Conservation (phyloP, 2,113 vertebrate genomes). For the Lethenteron reissneri region DNA sequence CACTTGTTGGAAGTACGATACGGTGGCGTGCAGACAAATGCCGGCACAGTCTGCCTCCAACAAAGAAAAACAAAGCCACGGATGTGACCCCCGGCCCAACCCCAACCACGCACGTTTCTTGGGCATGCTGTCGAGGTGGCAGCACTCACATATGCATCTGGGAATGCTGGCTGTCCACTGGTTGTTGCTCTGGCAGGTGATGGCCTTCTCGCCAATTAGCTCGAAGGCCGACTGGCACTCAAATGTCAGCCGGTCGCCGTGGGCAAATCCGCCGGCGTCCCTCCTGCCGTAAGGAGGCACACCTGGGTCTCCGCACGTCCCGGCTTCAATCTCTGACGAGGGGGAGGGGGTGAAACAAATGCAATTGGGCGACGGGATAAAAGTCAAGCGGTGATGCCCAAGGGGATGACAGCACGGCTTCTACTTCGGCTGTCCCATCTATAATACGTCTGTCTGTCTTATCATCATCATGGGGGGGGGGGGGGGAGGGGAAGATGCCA, state of each 20-base stretch:
- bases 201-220: constrained; percentile 78
- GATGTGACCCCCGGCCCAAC: too few species aligned
- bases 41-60: too few species aligned
- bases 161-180: constrained; percentile 99
- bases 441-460: too few species aligned
- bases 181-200: constrained; percentile 99
- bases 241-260: constrained; percentile 67
- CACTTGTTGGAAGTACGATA: too few species aligned
- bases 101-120: too few species aligned
- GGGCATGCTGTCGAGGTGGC: not conserved
- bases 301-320: constrained; percentile 78
- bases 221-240: constrained; percentile 92
- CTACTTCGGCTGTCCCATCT: too few species aligned
- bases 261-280: constrained; percentile 55
- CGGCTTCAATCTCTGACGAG: constrained; percentile 69
- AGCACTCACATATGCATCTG: constrained; percentile 85
- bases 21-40: too few species aligned
- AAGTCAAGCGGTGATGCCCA: not conserved
- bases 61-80: too few species aligned
- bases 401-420: too few species aligned
- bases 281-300: constrained; percentile 59
- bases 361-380: constrained; percentile 8
- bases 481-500: too few species aligned
- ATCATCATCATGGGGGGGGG: too few species aligned
- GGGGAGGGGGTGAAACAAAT: constrained; percentile 3